Conservation (phyloP, 2,113 vertebrate species). For the Gobio gobio region DNA sequence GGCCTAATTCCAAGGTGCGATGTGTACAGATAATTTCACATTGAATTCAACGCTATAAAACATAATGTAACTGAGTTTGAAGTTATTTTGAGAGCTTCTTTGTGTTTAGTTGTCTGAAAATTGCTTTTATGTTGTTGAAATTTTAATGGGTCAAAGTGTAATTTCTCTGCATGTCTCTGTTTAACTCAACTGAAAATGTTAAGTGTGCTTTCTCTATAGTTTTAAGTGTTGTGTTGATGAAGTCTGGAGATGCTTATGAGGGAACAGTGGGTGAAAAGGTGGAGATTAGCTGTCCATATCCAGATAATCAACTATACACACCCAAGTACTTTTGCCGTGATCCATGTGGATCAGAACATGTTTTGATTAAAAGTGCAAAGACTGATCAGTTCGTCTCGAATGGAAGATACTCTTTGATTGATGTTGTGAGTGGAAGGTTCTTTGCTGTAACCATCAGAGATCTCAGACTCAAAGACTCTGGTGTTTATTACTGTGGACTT, state of each 20-base stretch:
- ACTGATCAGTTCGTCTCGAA: background rate
- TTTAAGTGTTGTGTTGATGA: conserved; percentile 17
- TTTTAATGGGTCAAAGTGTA: background rate
- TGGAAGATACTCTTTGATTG: conserved; percentile 45
- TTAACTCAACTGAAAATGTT: background rate
- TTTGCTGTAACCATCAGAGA: conserved; percentile 51
- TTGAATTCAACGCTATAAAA: background rate
- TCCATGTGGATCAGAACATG: conserved; percentile 28
- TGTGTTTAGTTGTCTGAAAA: background rate
- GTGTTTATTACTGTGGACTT: conserved; percentile 59
- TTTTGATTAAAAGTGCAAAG: conserved; percentile 45
- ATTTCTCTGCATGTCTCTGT: background rate
- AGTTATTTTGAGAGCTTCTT: background rate
- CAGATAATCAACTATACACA: conserved; percentile 1
- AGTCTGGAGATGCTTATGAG: conserved; percentile 13
- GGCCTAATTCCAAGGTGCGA: too few species aligned
- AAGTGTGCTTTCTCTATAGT: conserved; percentile 10
- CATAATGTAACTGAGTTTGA: background rate
- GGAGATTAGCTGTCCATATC: conserved; percentile 46
- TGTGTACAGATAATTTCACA: background rate
- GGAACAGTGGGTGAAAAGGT: conserved; percentile 46
- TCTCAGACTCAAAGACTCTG: conserved; percentile 49
- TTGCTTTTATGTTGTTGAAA: background rate
- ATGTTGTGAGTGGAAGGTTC: background rate
- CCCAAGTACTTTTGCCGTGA: conserved; percentile 52